Conservation (phyloP, 2,888 invertebrate species). For the Lissonota sp. region DNA sequence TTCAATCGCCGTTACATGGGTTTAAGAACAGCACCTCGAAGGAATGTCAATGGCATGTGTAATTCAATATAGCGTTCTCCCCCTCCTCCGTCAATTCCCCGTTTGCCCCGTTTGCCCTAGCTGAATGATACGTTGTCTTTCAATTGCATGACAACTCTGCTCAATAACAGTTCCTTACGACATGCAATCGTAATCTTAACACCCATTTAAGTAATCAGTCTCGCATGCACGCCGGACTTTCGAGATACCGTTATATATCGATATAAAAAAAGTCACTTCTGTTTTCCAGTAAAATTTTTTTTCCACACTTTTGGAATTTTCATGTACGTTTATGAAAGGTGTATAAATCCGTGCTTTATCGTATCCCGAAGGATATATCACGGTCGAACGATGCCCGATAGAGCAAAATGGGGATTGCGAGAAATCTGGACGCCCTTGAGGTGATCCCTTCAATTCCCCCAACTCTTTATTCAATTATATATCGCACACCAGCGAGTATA, state of each 20-base stretch:
- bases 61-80: slow-evolving; percentile 54
- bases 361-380: slow-evolving; percentile 36
- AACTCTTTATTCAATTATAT: slow-evolving; percentile 62
- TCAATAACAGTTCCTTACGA: slow-evolving; percentile 57
- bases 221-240: slow-evolving; percentile 51
- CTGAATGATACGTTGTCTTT: slow-evolving; percentile 63
- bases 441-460: slow-evolving; percentile 58
- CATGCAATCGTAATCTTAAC: slow-evolving; percentile 61
- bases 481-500: slow-evolving; percentile 17
- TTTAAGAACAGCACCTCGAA: slow-evolving; percentile 48
- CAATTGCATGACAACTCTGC: slow-evolving; percentile 64
- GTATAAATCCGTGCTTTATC: slow-evolving; percentile 30
- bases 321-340: slow-evolving; percentile 1
- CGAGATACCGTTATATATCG: slow-evolving; percentile 28
- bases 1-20: background rate
- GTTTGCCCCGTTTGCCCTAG: slow-evolving; percentile 4
- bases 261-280: background rate
- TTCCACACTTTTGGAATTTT: too few relatives aligned
- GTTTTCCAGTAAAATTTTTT: too few relatives aligned
- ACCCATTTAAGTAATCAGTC: slow-evolving; percentile 58
- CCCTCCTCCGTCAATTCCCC: background rate
- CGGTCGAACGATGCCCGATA: slow-evolving; percentile 52
- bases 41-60: slow-evolving; percentile 65
- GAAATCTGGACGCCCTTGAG: slow-evolving; percentile 57
- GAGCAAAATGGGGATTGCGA: slow-evolving; percentile 47